Conservation (phyloP, 1,140 invertebrate genomes). For the Drosophila tristis region DNA sequence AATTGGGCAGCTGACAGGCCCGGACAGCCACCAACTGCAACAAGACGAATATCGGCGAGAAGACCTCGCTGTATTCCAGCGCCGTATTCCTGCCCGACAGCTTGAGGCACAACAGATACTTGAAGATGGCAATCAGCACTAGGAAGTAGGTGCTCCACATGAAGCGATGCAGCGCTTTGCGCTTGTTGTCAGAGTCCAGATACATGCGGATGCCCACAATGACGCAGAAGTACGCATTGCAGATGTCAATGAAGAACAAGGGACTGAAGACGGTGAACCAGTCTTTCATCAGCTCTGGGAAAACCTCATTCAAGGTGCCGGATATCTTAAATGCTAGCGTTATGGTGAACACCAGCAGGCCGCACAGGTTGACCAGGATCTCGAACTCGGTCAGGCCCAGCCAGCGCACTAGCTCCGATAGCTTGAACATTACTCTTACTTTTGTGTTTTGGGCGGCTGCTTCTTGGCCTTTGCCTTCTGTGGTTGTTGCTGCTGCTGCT, state of each 20-base stretch:
- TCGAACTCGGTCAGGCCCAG: slow-evolving; percentile 96
- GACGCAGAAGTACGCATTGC: slow-evolving; percentile 96
- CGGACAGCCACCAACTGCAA: slow-evolving; percentile 95
- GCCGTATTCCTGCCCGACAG: slow-evolving; percentile 89
- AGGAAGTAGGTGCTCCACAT: slow-evolving; percentile 94
- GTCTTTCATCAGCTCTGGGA: slow-evolving; percentile 83
- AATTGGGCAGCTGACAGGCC: slow-evolving; percentile 92
- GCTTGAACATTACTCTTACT: slow-evolving; percentile 89
- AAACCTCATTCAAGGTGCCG: slow-evolving; percentile 85
- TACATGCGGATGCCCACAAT: slow-evolving; percentile 97
- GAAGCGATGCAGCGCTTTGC: slow-evolving; percentile 90
- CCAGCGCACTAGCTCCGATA: slow-evolving; percentile 96
- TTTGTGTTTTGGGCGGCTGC: slow-evolving; percentile 21
- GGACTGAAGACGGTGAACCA: slow-evolving; percentile 96
- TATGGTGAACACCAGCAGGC: slow-evolving; percentile 93
- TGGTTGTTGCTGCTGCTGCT: slow-evolving; percentile 66
- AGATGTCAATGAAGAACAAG: slow-evolving; percentile 94
- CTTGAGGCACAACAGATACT: slow-evolving; percentile 96
- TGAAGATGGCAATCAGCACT: slow-evolving; percentile 94
- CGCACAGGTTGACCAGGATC: slow-evolving; percentile 94
- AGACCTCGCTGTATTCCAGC: slow-evolving; percentile 95
- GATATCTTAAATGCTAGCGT: slow-evolving; percentile 91
- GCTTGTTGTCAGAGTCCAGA: slow-evolving; percentile 91
- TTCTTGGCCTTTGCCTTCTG: slow-evolving; percentile 18
- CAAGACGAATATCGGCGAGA: slow-evolving; percentile 95